Percentiles rank a stretch among this genome's conserved stretches.
These are phyloP conservation scores for Chiroxiphia lanceolata DNA, from an alignment of 2,797 vertebrate species.

Conservation along the genomic window DNA sequence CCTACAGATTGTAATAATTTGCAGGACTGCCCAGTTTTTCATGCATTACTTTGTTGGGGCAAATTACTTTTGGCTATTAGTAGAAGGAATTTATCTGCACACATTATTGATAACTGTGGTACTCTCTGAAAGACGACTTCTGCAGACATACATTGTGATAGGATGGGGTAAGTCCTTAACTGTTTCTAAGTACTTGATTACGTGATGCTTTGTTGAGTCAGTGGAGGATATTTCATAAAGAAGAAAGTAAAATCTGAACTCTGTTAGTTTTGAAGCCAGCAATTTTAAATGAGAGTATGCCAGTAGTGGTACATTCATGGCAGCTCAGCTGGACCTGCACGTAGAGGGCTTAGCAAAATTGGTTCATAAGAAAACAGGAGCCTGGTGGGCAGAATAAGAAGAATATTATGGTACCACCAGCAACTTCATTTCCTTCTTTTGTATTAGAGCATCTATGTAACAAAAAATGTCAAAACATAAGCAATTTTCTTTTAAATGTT, in stretches of 20 bases:
- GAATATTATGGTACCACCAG: neutral
- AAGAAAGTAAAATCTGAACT: neutral
- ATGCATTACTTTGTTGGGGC: slow-evolving; percentile 92
- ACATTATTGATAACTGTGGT: slow-evolving; percentile 86
- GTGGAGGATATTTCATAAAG: neutral
- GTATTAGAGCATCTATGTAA: neutral
- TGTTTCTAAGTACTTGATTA: neutral
- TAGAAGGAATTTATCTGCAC: slow-evolving; percentile 93
- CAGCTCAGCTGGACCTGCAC: neutral
- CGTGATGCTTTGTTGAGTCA: neutral
- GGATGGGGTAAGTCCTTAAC: slow-evolving; percentile 87
- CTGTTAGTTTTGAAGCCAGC: neutral
- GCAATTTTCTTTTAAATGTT: neutral
- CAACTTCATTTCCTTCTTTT: neutral
- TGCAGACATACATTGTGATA: slow-evolving; percentile 87
- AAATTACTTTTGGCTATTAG: slow-evolving; percentile 93
- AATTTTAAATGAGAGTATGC: neutral
- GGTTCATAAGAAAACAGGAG: neutral
- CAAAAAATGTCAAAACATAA: neutral
- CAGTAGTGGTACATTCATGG: neutral
- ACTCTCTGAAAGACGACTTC: slow-evolving; percentile 83
- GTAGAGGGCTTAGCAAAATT: neutral
- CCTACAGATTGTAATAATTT: slow-evolving; percentile 80
- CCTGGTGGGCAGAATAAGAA: neutral
- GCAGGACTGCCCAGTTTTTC: slow-evolving; percentile 85